These are phyloP conservation scores for Octomys mimax DNA, from an alignment of 2,797 vertebrate species.

Conservation along the genomic window DNA sequence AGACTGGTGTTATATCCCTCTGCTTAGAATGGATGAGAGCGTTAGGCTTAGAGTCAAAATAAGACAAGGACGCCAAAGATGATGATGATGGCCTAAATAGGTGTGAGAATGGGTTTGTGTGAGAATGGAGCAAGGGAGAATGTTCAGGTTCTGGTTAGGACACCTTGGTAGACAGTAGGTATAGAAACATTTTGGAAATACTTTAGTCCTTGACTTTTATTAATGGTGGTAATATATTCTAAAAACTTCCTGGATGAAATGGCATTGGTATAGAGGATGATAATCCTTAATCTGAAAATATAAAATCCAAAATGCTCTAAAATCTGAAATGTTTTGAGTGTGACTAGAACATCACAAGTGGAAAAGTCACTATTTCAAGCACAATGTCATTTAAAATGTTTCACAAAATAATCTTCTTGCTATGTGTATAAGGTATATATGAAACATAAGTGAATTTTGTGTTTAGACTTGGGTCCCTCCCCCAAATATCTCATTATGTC, in stretches of 20 bases:
- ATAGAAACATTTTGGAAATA: not conserved
- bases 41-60: not conserved
- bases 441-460: not conserved
- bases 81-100: not conserved
- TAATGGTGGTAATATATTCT: not conserved
- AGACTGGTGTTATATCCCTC: not conserved
- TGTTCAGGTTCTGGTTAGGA: too few species aligned
- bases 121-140: not conserved
- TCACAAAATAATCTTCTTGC: not conserved
- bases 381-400: not conserved
- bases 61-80: not conserved
- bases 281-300: not conserved
- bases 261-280: not conserved
- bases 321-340: not conserved
- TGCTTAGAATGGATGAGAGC: not conserved
- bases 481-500: not conserved
- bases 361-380: not conserved
- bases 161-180: not conserved
- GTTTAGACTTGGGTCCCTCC: not conserved
- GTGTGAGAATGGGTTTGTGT: not conserved
- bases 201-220: not conserved
- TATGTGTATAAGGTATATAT: not conserved
- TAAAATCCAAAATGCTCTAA: not conserved
- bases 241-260: not conserved
- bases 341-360: not conserved